These are phyloP conservation scores for Porites rus DNA, from an alignment of 92 coral and sea anemone genomes.

Conservation along the genomic window DNA sequence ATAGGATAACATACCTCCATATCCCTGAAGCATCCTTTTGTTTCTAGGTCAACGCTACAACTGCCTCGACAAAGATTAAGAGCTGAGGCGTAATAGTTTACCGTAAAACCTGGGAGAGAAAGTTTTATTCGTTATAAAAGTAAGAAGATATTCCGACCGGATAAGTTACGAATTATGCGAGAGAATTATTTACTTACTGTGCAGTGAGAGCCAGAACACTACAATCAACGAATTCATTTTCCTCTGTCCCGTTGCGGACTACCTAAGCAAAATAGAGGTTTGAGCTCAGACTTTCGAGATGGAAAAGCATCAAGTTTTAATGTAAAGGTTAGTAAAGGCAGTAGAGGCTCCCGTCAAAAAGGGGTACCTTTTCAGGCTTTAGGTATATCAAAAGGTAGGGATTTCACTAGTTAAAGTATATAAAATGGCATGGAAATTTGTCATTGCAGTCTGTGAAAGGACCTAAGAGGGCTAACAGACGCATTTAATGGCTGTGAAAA, in stretches of 20 bases:
- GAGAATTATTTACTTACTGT: not conserved
- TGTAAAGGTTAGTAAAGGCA: not conserved
- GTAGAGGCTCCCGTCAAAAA: no score
- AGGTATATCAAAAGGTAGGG: no score
- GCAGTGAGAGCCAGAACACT: not conserved
- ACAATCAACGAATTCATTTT: not conserved
- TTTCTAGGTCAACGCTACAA: constrained; percentile 56
- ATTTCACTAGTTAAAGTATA: no score
- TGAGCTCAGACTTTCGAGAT: not conserved
- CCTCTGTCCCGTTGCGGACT: not conserved
- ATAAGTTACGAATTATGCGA: no score
- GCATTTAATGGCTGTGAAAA: no score
- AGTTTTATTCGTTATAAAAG: not conserved
- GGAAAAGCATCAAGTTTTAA: not conserved
- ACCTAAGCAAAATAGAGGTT: not conserved
- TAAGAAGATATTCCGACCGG: no score
- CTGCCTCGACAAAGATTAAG: constrained; percentile 30
- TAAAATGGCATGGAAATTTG: no score
- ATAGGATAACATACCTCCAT: not conserved
- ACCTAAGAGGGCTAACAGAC: no score
- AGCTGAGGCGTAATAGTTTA: not conserved
- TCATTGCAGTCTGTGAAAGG: no score
- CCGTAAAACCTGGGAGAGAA: not conserved
- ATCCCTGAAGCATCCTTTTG: constrained; percentile 79
- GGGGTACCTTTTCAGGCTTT: no score